Percentiles rank a stretch among this genome's conserved stretches.
Conservation (phyloP, 2,888 invertebrate species). For the Chrysolina oricalcia region DNA sequence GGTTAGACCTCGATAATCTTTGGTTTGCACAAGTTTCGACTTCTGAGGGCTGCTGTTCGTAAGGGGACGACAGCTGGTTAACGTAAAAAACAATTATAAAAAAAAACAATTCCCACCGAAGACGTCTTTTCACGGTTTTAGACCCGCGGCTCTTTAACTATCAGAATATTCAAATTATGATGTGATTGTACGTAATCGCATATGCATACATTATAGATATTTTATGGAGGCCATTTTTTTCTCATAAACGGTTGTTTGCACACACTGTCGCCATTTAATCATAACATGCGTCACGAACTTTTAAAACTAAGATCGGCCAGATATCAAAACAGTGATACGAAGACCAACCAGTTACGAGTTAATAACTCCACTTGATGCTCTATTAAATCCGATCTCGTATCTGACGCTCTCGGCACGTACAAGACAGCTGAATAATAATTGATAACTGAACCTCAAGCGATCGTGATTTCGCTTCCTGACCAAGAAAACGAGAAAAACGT, state of each 20-base stretch:
- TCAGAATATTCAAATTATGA: too few relatives aligned
- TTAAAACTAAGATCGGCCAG: constrained; percentile 19
- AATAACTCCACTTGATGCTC: constrained; percentile 33
- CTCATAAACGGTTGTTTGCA: constrained; percentile 2
- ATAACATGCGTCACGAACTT: neutral
- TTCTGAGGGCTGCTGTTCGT: too few relatives aligned
- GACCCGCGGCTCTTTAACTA: too few relatives aligned
- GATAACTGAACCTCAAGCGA: constrained; percentile 29
- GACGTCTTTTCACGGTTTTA: too few relatives aligned
- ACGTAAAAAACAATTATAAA: too few relatives aligned
- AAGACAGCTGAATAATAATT: constrained; percentile 35
- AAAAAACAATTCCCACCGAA: too few relatives aligned
- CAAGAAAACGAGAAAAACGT: constrained; percentile 29
- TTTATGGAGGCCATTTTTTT: constrained; percentile 1
- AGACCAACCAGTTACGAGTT: constrained; percentile 5
- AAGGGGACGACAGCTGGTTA: too few relatives aligned
- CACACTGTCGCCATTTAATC: neutral
- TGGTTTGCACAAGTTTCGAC: too few relatives aligned
- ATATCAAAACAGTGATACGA: constrained; percentile 19
- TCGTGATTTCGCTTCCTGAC: constrained; percentile 29
- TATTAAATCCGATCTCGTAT: constrained; percentile 33
- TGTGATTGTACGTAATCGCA: neutral
- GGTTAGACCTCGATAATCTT: too few relatives aligned
- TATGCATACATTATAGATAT: neutral
- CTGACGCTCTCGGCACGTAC: neutral